Evolutionary conservation across 2,888 invertebrate species (phyloP), one percentile per base, ranked within the genome.

Genomic region (Ariolimax columbianus): DNA sequence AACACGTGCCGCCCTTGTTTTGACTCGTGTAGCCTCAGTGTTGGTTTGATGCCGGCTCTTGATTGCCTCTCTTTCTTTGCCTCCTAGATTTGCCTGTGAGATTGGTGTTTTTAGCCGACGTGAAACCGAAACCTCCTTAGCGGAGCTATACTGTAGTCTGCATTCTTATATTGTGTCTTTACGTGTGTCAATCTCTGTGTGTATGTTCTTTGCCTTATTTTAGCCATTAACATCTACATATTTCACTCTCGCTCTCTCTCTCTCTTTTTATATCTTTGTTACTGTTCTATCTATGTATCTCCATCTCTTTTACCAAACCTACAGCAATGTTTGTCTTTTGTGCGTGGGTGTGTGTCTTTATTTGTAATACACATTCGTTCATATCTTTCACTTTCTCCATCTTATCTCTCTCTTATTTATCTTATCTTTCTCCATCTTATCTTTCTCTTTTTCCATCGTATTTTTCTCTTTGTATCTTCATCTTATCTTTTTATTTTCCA

Each of bases 1-100:
- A 43, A 1, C 43, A 23, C 40, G 47, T 73, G 47, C 23, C 40
- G 73, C 73, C 73, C 47, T 43, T 73, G 47, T 73, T 73, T 73
- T 73, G 73, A 73, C 73, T 40, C 14, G 73, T 73, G 73, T 73
- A 47, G 73, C 73, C 38, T 3, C n/a, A n/a, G 73, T 26, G 7
- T 73, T 43, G 73, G 73, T 73, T 73, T 73, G 73, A 73, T 73
- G 40, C 43, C 26, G n/a, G 47, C 40, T n/a, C 19, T n/a, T 26
- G 73, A 73, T 73, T 43, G 11, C 47, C 11, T 73, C 73, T 47
- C 47, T 73, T 73, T 1, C 73, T 43, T 11, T 43, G 19, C 2
- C n/a, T 73, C n/a, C 47, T 40, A 73, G 73, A 73, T 73, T n/a
- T 73, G 30, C 1, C 43, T n/a, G 19, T 9, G 19, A 73, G 73